phyloP scores from a whole-genome alignment of 2,113 vertebrate species.

The Trematomus loennbergii region DNA sequence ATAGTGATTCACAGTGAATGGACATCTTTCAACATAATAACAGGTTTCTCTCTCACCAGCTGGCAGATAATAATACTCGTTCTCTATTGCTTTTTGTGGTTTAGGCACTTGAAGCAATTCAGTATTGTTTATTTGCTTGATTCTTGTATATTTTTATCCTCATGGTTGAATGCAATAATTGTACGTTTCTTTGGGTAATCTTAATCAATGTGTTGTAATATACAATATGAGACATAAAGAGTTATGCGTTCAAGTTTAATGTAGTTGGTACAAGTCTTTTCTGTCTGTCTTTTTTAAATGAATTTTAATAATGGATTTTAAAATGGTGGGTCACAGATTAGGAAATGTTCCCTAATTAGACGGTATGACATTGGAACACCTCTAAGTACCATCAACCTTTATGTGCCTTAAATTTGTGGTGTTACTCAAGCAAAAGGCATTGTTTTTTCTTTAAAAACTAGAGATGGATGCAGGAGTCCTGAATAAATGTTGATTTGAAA shows the following conservation, averaged over 20 bases:
- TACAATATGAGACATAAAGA: no score
- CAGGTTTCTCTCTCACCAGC: slow-evolving; percentile 37
- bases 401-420: not conserved
- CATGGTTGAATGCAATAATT: not conserved
- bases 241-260: not conserved
- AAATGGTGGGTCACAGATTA: not conserved
- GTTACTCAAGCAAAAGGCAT: not conserved
- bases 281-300: not conserved
- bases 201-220: no score
- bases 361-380: not conserved
- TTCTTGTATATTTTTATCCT: not conserved
- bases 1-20: slow-evolving; percentile 12
- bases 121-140: not conserved
- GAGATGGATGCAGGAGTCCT: no score
- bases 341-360: not conserved
- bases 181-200: not conserved
- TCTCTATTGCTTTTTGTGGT: not conserved
- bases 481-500: not conserved
- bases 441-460: not conserved
- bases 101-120: not conserved
- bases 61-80: slow-evolving; percentile 25
- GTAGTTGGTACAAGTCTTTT: not conserved
- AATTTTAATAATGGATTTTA: not conserved
- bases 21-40: slow-evolving; percentile 35
- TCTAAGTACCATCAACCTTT: not conserved